Conservation (phyloP, 2,888 invertebrate genomes). For the Lottia scabra region DNA sequence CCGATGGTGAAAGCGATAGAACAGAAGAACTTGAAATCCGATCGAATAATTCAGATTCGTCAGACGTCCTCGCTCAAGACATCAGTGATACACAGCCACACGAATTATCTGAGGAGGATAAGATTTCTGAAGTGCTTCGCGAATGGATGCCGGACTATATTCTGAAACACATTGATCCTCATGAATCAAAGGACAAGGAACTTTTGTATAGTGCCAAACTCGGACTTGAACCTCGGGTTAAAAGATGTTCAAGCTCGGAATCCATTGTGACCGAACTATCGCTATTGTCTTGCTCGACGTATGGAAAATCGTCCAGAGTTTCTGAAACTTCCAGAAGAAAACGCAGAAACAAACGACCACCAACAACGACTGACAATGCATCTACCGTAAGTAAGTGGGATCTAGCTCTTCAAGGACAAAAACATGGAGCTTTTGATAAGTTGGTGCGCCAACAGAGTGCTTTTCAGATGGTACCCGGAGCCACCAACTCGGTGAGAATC, state of each 20-base stretch:
- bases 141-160: constrained; percentile 51
- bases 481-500: constrained; percentile 12
- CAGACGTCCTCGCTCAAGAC: not conserved
- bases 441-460: constrained; percentile 37
- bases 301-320: not conserved
- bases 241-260: constrained; percentile 44
- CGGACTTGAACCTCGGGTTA: constrained; percentile 35
- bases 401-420: constrained; percentile 33
- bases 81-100: not conserved
- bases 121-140: constrained; percentile 44
- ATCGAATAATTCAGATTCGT: not conserved
- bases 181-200: constrained; percentile 36
- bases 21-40: not conserved
- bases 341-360: constrained; percentile 12
- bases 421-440: constrained; percentile 36
- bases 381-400: constrained; percentile 39
- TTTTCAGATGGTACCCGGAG: not conserved
- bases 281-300: constrained; percentile 26
- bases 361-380: constrained; percentile 21
- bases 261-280: constrained; percentile 49
- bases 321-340: not conserved
- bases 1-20: not conserved
- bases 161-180: constrained; percentile 37
- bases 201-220: constrained; percentile 51
- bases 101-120: constrained; percentile 35